Conservation (phyloP, 2,888 invertebrate species). For the Pyrochroa serraticornis region DNA sequence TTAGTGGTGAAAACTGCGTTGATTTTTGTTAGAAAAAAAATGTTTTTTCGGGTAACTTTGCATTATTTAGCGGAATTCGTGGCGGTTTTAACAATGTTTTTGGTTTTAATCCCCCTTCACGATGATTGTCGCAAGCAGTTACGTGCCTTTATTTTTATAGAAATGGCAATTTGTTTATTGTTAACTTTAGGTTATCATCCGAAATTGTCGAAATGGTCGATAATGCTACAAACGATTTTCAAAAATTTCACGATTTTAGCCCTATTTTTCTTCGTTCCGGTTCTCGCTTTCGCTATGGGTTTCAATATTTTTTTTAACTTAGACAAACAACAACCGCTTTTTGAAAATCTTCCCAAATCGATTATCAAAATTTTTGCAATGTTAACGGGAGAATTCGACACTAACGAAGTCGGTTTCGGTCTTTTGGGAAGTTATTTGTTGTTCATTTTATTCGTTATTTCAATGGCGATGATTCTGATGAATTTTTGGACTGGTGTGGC, state of each 20-base stretch:
- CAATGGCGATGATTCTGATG: constrained; percentile 11
- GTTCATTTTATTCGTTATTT: constrained; percentile 15
- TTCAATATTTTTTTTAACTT: constrained; percentile 13
- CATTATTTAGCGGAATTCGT: constrained; percentile 4
- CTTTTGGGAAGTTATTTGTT: constrained; percentile 5
- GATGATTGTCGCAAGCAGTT: background rate
- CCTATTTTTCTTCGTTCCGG: constrained; percentile 15
- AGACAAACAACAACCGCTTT: background rate
- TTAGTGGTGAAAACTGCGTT: constrained; percentile 1
- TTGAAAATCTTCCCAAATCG: constrained; percentile 3
- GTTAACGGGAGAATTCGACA: constrained; percentile 11
- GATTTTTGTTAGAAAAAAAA: constrained; percentile 1
- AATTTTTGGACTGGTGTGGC: constrained; percentile 26
- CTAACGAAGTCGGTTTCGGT: background rate
- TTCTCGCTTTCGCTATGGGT: constrained; percentile 17
- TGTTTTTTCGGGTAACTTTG: background rate
- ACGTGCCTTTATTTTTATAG: constrained; percentile 19
- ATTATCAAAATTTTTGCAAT: constrained; percentile 15
- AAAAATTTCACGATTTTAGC: constrained; percentile 15
- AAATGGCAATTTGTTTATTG: constrained; percentile 14
- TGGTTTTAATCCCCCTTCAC: background rate
- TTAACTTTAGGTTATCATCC: constrained; percentile 21
- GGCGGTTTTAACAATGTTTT: constrained; percentile 3
- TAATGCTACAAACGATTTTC: constrained; percentile 25
- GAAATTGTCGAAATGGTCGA: constrained; percentile 25